Conservation (phyloP, 2,888 invertebrate species). For the Heliconius charithonia region DNA sequence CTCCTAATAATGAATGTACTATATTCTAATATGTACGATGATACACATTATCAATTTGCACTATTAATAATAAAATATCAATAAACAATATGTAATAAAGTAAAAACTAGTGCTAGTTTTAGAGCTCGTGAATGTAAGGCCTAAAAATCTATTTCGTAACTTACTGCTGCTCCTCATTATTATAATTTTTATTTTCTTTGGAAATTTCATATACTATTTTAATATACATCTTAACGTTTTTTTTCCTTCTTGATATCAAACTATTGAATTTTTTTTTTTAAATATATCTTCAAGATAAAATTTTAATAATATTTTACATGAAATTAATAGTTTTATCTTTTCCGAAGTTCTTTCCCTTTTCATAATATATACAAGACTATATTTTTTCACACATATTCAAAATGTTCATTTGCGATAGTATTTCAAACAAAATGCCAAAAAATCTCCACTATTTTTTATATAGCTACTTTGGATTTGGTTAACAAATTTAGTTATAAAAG, state of each 20-base stretch:
- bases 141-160: no score
- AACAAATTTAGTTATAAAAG: not conserved
- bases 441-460: conserved; percentile 17
- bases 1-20: not conserved
- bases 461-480: not conserved
- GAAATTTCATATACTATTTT: not conserved
- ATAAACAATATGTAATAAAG: not conserved
- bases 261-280: not conserved
- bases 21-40: not conserved
- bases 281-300: not conserved
- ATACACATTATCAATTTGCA: not conserved
- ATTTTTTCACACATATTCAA: not conserved
- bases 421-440: conserved; percentile 35
- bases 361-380: not conserved
- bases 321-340: not conserved
- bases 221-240: not conserved
- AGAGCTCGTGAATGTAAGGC: not conserved
- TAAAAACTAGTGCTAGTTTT: not conserved
- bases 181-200: not conserved
- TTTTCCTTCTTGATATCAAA: not conserved
- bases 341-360: not conserved
- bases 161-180: no score
- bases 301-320: no score
- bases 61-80: conserved; percentile 5
- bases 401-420: conserved; percentile 9